Evolutionary conservation across 2,113 vertebrate genomes (phyloP), one percentile per base, ranked within the genome.

Genomic region (Saimiri boliviensis): DNA sequence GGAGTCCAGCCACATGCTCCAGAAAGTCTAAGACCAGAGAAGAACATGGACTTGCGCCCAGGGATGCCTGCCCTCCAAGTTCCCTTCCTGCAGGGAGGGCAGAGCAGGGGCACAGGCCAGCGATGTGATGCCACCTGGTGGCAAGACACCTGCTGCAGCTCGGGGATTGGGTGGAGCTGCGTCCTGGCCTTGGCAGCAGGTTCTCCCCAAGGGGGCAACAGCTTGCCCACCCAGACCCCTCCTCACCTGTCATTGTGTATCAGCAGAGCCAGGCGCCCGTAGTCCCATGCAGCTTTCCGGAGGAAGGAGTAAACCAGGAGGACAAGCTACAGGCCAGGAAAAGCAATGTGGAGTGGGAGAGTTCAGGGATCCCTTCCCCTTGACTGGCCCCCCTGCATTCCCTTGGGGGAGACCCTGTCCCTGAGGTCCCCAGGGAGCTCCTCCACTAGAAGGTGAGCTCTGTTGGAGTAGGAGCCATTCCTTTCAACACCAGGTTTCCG

Each of bases 221-320:
- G 35, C 63, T 71, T 11, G 0, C 10, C 54, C 32, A 1, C 1
- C 35, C 27, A 5, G 11, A 35, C 3, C 54, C 56, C 23, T 0
- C 56, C 98, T 99, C 96, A 99, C 99, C 99, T 99, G 98, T 99
- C 99, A 79, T 99, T 99, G 97, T 99, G 99, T 98, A 99, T 99
- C 79, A 99, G 99, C 97, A 99, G 98, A 1, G 99, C 99, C 97
- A 99, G 98, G 81, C 99, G 99, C 19, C 99, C 99, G 0, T 99
- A 99, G 98, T 99, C 99, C 99, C 99, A 99, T 1, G 99, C 99
- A 0, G 99, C 99, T 98, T 99, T 99, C 97, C 99, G 99, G 98
- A 99, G 99, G 97, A 99, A 99, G 84, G 99, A 99, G 95, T 99
- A 99, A 88, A 99, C 82, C 91, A 99, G 97, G 54, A 99, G 94